These are phyloP conservation scores for Rhingia campestris DNA, from an alignment of 2,888 invertebrate species.

Conservation along the genomic window DNA sequence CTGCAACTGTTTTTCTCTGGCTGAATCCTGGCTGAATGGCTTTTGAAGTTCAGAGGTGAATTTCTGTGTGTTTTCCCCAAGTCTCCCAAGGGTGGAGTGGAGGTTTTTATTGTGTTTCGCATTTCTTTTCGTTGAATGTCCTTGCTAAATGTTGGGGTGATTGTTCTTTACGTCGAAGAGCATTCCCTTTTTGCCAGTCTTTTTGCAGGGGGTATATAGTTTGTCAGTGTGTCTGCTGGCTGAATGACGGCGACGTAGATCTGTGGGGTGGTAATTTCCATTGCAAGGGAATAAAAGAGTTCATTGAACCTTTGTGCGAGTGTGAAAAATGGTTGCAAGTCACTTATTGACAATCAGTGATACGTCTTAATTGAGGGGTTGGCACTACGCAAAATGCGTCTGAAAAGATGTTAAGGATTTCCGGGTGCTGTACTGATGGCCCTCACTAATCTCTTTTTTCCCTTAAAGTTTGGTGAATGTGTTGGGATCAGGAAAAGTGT, in stretches of 20 bases:
- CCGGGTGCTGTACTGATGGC: constrained; percentile 1
- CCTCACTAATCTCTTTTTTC: constrained; percentile 8
- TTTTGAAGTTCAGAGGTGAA: constrained; percentile 27
- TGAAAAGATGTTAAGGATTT: neutral
- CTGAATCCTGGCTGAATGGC: constrained; percentile 53
- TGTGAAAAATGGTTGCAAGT: neutral
- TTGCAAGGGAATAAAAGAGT: constrained; percentile 3
- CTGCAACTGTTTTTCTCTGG: neutral
- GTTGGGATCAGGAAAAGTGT: too few species aligned
- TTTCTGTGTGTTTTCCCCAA: constrained; percentile 2
- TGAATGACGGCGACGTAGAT: constrained; percentile 5
- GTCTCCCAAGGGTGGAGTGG: neutral
- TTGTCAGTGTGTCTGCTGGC: constrained; percentile 9
- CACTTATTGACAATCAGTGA: constrained; percentile 52
- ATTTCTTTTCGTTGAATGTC: constrained; percentile 35
- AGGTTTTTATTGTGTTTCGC: constrained; percentile 3
- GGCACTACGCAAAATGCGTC: neutral
- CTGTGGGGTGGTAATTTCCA: constrained; percentile 21
- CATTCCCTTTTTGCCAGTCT: neutral
- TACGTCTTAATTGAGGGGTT: constrained; percentile 38
- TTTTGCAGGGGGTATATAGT: neutral
- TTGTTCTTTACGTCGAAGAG: constrained; percentile 48
- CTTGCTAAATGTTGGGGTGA: constrained; percentile 55
- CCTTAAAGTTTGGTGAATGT: neutral
- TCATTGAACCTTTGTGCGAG: constrained; percentile 30